Base-by-base conservation (phyloP, 2,113 vertebrate species). In the Cygnus atratus region DNA sequence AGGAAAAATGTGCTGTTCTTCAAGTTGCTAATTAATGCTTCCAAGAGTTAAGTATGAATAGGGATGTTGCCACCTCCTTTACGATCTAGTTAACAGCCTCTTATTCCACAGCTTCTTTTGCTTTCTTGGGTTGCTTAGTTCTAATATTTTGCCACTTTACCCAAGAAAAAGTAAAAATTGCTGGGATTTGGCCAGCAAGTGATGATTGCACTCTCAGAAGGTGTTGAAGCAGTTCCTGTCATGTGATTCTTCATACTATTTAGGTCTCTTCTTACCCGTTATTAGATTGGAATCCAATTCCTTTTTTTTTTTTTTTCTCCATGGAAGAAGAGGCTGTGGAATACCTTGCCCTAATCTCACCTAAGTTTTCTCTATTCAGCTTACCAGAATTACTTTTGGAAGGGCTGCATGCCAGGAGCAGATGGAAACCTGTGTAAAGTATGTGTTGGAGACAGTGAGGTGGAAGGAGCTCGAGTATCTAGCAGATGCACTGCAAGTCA, bases 401-500 rank as follows among this genome's bases (percentile, higher is more conserved):
- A 99, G 94, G 98, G 98, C 78, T 99, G 99, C 91, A 98, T 99
- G 94, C 99, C 99, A 29, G 99, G 99, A 72, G 97, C 98, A 90
- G 94, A 97, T 68, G 98, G 98, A 35, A 98, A 97, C 84, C 97
- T 99, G 54, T 99, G 99, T 95, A 99, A 99, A 96, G 99, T 99
- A 85, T 99, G 99, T 93, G 91, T 99, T 46, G 99, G 99, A 92
- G 98, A 98, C 48, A 97, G 97, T 7, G 98, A 98, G 48, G 97
- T 98, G 83, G 97, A 98, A 79, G 96, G 93, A n/a, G 97, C 97
- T 86, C 99, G 98, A 95, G 97, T 98, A 5, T 86, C 95, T 24
- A 92, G 95, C 74, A 97, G 95, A 88, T 99, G 99, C 54, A 97
- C 98, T 76, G 98, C 98, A 73, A 98, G 98, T 92, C 99, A 99